Evolutionary conservation across 2,113 vertebrate species (phyloP).

Genomic region (Pseudorhombus dupliciocellatus): DNA sequence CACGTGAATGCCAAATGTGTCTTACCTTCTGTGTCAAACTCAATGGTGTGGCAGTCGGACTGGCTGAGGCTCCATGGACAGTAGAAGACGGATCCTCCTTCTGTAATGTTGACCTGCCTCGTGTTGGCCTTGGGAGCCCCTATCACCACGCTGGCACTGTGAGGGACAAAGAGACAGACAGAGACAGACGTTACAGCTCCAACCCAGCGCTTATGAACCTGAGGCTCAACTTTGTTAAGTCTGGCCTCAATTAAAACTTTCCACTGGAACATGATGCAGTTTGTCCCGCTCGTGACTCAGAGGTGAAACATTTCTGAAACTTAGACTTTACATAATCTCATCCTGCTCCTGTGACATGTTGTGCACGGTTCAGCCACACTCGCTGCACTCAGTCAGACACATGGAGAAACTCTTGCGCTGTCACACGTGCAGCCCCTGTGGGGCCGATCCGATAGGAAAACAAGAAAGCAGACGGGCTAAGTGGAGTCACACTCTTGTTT

Average conservation of each 20-base stretch:
- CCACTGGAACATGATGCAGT: conserved; percentile 40
- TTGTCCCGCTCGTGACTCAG: conserved; percentile 30
- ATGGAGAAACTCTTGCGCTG: conserved; percentile 42
- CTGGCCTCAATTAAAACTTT: conserved; percentile 57
- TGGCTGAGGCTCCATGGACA: conserved; percentile 85
- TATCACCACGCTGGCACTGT: conserved; percentile 87
- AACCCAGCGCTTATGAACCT: background rate
- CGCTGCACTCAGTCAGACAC: conserved; percentile 22
- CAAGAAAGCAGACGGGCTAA: conserved; percentile 70
- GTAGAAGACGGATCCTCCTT: conserved; percentile 90
- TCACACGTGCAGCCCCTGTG: conserved; percentile 45
- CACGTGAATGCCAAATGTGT: background rate
- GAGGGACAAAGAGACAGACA: conserved; percentile 20
- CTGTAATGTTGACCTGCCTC: conserved; percentile 80
- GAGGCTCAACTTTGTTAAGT: conserved; percentile 8
- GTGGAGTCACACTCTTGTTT: conserved; percentile 75
- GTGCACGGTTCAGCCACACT: conserved; percentile 34
- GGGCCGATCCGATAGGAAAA: conserved; percentile 71
- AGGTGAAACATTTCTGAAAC: conserved; percentile 55
- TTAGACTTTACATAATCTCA: conserved; percentile 56
- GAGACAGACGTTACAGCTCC: conserved; percentile 1
- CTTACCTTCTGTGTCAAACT: conserved; percentile 87
- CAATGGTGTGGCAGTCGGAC: conserved; percentile 75
- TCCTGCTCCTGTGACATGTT: conserved; percentile 37
- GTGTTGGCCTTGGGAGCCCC: conserved; percentile 91